Percentiles rank a stretch among this genome's conserved stretches.
Evolutionary conservation across 2,113 vertebrate species (phyloP).

Genomic region (Pristiophorus japonicus): DNA sequence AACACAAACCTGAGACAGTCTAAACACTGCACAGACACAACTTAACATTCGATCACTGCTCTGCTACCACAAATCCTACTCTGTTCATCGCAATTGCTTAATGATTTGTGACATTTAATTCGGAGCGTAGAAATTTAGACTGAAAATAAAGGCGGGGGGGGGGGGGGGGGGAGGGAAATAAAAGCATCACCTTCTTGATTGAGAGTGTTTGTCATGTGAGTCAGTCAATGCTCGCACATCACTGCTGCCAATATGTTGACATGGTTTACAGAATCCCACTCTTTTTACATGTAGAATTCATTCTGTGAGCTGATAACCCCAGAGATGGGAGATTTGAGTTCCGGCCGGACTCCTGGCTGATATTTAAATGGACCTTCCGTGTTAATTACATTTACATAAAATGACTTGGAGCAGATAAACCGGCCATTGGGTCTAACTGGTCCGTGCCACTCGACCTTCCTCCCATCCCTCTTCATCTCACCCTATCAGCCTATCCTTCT

Average conservation of each 20-base stretch:
- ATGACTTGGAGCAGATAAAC: too few relatives aligned
- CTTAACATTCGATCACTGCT: conserved; percentile 47
- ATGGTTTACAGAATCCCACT: not conserved
- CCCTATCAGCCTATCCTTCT: not conserved
- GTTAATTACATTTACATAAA: not conserved
- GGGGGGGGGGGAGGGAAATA: too few relatives aligned
- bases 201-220: not conserved
- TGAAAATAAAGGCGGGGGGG: not conserved
- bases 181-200: not conserved
- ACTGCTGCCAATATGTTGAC: not conserved
- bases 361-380: not conserved
- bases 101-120: not conserved
- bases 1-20: conserved; percentile 51
- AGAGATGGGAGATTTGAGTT: not conserved
- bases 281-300: not conserved
- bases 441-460: too few relatives aligned
- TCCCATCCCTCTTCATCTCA: not conserved
- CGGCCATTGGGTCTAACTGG: too few relatives aligned
- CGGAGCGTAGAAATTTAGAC: not conserved
- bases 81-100: not conserved
- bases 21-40: conserved; percentile 50
- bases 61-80: conserved; percentile 48
- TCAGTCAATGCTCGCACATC: not conserved
- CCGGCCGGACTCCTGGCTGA: not conserved
- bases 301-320: not conserved